A percentile compares a stretch with the other conserved stretches of the same genome.
These are phyloP conservation scores for Agapornis roseicollis DNA, from an alignment of 2,113 vertebrate species.

Conservation along the genomic window DNA sequence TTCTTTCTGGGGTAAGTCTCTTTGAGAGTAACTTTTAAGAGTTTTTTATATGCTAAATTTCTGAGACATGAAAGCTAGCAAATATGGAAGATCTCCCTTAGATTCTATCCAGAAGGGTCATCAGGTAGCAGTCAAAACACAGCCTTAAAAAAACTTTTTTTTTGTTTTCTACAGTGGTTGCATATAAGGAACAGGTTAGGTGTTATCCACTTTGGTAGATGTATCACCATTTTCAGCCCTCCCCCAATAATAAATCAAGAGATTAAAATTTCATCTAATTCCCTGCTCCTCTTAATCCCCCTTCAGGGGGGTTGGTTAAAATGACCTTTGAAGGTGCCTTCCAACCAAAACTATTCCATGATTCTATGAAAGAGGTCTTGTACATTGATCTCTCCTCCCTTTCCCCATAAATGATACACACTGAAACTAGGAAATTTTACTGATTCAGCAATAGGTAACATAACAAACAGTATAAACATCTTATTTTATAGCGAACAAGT, in stretches of 20 bases:
- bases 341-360: neutral
- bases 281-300: neutral
- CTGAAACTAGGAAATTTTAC: neutral
- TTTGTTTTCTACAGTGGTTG: neutral
- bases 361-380: neutral
- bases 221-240: neutral
- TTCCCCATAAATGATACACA: neutral
- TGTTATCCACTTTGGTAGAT: neutral
- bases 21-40: neutral
- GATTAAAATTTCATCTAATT: neutral
- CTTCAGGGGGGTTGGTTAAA: neutral
- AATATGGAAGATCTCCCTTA: neutral
- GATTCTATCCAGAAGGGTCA: neutral
- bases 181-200: neutral
- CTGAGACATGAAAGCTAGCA: neutral
- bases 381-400: neutral
- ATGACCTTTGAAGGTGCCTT: neutral
- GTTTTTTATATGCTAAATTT: neutral
- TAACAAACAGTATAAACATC: neutral
- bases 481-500: neutral
- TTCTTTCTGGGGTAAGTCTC: neutral
- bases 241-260: neutral
- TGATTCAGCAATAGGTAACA: neutral
- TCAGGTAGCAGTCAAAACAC: neutral
- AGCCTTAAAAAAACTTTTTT: neutral